Evolutionary conservation across 2,113 vertebrate species (phyloP), one percentile per base, ranked within the genome.

Genomic region (Noctilio leporinus): DNA sequence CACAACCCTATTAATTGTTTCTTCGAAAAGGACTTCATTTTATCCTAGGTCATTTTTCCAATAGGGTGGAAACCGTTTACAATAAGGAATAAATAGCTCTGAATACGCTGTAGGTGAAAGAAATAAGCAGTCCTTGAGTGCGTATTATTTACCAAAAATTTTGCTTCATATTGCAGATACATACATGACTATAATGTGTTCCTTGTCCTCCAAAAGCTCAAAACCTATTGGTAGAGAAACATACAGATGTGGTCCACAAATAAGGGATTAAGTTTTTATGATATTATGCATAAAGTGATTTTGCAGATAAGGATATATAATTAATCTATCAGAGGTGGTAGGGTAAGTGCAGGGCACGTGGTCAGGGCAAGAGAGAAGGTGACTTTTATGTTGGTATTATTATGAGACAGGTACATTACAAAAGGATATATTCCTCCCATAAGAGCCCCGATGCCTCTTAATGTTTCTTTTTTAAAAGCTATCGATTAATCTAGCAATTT

Each of bases 401-500:
- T 70, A 72, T 0, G 0, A 40, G 35, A 28, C 10, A 45, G 35
- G 22, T 45, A 92, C 55, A 65, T 75, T 47, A 38, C 72, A 64
- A 65, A 92, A 77, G 33, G 40, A 43, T 7, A 47, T 10, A 62
- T 43, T 67, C 35, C 0, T n/a, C 69, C 19, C n/a, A 33, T 5
- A 69, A 62, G 38, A 78, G 59, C n/a, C 33, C 38, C 65, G n/a
- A 38, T 72, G 24, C 7, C 73, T 77, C 81, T 59, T 83, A 65
- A 62, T 62, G 5, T 4, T 62, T n/a, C n/a, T 28, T 57, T 59
- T 62, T 62, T 26, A 62, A 84, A 64, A 91, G 26, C 49, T 35
- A 35, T 43, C 80, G 15, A 47, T 89, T 69, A 75, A 40, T 69
- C 2, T 75, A 92, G n/a, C 90, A 65, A 67, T 76, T 45, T 85